phyloP scores from a whole-genome alignment of 2,797 vertebrate species.

The Rhynchotus rufescens region DNA sequence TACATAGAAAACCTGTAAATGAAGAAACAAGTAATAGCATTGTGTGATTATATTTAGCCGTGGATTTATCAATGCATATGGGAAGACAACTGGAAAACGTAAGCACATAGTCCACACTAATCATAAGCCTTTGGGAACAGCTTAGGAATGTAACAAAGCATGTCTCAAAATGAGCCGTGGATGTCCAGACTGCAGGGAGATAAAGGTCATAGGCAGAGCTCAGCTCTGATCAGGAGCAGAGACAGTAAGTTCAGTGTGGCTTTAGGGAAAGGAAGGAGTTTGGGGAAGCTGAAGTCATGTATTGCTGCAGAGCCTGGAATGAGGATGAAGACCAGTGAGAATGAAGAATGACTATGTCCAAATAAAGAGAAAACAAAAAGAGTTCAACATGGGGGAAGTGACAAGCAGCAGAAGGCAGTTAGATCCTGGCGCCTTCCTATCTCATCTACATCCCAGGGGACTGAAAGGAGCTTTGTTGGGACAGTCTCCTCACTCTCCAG shows the following conservation, averaged over 20 bases:
- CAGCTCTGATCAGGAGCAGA: neutral
- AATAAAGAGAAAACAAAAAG: neutral
- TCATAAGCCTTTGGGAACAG: neutral
- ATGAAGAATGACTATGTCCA: neutral
- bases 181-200: neutral
- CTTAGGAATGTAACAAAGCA: neutral
- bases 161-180: neutral
- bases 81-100: neutral
- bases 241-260: neutral
- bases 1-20: neutral
- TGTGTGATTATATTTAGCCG: neutral
- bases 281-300: neutral
- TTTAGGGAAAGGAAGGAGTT: neutral
- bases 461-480: neutral
- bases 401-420: neutral
- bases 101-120: neutral
- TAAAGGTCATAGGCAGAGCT: neutral
- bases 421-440: neutral
- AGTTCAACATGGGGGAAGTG: neutral
- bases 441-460: neutral
- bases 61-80: neutral
- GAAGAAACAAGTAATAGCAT: neutral
- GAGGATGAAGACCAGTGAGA: neutral
- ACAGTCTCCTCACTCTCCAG: neutral
- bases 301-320: neutral